Percentiles rank a stretch among this genome's conserved stretches.
Evolutionary conservation across 1,140 invertebrate genomes (phyloP).

Genomic region (Arctopsyche grandis): DNA sequence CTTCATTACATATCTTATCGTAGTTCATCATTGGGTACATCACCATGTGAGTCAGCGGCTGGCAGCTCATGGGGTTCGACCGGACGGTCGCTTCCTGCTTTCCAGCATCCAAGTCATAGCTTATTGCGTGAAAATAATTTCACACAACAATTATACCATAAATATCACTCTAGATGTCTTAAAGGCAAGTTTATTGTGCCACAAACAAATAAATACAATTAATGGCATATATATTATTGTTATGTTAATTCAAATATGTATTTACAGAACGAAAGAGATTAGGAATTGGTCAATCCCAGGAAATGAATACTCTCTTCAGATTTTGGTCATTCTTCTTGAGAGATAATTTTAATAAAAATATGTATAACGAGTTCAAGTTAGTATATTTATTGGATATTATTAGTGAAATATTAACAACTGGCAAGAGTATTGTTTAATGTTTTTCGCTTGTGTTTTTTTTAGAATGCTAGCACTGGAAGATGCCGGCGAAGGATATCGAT

Average conservation of each 20-base stretch:
- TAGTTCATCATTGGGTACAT: constrained; percentile 71
- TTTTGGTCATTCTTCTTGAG: constrained; percentile 99
- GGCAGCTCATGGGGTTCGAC: constrained; percentile 81
- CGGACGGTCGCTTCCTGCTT: constrained; percentile 84
- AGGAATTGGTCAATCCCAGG: constrained; percentile 92
- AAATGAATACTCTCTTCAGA: constrained; percentile 97
- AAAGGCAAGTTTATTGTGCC: constrained; percentile 74
- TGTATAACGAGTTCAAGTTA: constrained; percentile 95
- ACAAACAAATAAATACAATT: background rate
- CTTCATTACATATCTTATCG: background rate
- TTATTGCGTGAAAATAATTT: constrained; percentile 97
- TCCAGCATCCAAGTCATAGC: constrained; percentile 96
- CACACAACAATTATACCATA: constrained; percentile 96
- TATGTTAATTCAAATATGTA: constrained; percentile 55
- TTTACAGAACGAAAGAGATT: constrained; percentile 86
- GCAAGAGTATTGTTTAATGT: no score
- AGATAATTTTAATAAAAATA: constrained; percentile 97
- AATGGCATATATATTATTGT: no score
- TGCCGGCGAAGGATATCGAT: constrained; percentile 89
- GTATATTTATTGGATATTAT: background rate
- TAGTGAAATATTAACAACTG: background rate
- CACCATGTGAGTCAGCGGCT: constrained; percentile 78
- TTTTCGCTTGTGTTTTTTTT: constrained; percentile 32
- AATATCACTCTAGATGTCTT: constrained; percentile 91
- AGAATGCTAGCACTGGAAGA: constrained; percentile 90